phyloP scores from a whole-genome alignment of 2,797 vertebrate genomes.

The Anableps anableps region DNA sequence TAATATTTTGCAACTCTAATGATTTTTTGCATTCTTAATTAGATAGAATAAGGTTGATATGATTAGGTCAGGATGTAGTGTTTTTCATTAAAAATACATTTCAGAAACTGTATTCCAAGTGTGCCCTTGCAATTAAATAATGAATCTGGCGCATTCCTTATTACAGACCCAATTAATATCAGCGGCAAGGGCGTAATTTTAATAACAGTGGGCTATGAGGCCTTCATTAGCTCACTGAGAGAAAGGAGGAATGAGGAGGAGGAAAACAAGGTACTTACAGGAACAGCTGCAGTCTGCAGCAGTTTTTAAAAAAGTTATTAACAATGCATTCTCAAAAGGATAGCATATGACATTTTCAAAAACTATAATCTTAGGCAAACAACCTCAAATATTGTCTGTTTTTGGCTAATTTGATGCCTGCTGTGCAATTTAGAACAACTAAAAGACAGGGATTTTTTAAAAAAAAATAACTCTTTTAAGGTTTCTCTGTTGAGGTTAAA shows the following conservation, averaged over 20 bases:
- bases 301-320: slow-evolving; percentile 61
- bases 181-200: slow-evolving; percentile 92
- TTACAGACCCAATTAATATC: slow-evolving; percentile 98
- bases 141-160: slow-evolving; percentile 94
- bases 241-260: slow-evolving; percentile 60
- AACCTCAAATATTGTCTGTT: slow-evolving; percentile 34
- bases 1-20: slow-evolving; percentile 99
- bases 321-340: slow-evolving; percentile 36
- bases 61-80: slow-evolving; percentile 99
- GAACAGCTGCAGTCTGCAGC: slow-evolving; percentile 69
- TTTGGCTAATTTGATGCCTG: slow-evolving; percentile 29
- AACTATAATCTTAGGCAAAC: slow-evolving; percentile 24
- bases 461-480: background rate
- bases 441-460: background rate
- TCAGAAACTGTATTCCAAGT: slow-evolving; percentile 98
- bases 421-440: background rate
- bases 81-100: slow-evolving; percentile 99
- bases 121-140: slow-evolving; percentile 99
- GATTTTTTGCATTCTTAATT: slow-evolving; percentile 99
- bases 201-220: slow-evolving; percentile 95
- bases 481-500: background rate
- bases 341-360: slow-evolving; percentile 37
- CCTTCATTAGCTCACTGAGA: slow-evolving; percentile 88
- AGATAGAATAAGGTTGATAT: slow-evolving; percentile 99
- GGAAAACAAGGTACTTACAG: slow-evolving; percentile 77